A percentile compares a stretch with the other conserved stretches of the same genome.
These are phyloP conservation scores for Epiblema foenella DNA, from an alignment of 2,888 invertebrate genomes.

Conservation along the genomic window DNA sequence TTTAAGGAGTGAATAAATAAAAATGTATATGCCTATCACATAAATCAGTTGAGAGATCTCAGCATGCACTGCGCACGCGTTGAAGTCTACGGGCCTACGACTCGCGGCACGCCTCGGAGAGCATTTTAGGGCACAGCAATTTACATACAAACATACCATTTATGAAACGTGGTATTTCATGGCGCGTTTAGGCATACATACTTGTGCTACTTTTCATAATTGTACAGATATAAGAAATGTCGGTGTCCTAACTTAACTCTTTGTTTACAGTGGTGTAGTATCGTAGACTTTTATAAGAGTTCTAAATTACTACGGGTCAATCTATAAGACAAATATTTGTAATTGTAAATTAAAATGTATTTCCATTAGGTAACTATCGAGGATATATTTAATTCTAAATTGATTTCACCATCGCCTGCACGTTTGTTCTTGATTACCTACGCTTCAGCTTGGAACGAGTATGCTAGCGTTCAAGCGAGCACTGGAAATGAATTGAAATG, in stretches of 20 bases:
- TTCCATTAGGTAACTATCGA: too few relatives aligned
- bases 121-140: constrained; percentile 28
- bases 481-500: too few relatives aligned
- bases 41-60: constrained; percentile 5
- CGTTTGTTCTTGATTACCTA: too few relatives aligned
- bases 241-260: not conserved
- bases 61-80: constrained; percentile 29
- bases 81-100: constrained; percentile 27
- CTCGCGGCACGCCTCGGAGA: constrained; percentile 8
- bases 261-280: not conserved
- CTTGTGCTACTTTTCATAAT: not conserved
- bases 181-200: not conserved
- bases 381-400: not conserved
- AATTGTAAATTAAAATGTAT: too few relatives aligned
- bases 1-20: not conserved
- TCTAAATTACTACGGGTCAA: not conserved
- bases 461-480: too few relatives aligned
- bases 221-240: not conserved
- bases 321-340: not conserved
- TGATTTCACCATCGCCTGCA: not conserved
- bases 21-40: not conserved
- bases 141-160: constrained; percentile 31
- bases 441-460: too few relatives aligned
- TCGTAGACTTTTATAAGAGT: too few relatives aligned
- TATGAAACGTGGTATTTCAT: not conserved